Evolutionary conservation across 2,797 vertebrate genomes (phyloP), one percentile per base, ranked within the genome.

Genomic region (Mormyrops attenuatus): DNA sequence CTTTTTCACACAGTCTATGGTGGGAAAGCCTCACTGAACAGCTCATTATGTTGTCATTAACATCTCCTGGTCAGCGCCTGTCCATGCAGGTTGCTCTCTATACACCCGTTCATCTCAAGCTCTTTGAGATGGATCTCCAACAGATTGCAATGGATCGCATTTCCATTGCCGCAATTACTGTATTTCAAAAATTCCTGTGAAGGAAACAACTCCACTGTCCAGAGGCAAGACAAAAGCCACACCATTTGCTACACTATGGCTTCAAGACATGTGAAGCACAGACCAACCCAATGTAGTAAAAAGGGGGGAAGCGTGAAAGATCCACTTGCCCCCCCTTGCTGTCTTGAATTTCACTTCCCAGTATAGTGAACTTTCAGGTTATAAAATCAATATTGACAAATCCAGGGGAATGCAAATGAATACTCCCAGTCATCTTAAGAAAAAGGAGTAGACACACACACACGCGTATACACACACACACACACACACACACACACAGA

Each of bases 101-200:
- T 63, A 55, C 22, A 85, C 30, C 53, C 22, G 57, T 50, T 84
- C 53, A 89, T 89, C 87, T 89, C 88, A 53, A 44, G 38, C 11
- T 26, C 84, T 34, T 85, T 52, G 9, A 50, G 3, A 9, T 55
- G 50, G 5, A 34, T 34, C 30, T 85, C 20, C 26, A 52, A 26
- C 47, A 80, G 30, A 41, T 20, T 77, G 30, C 30, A 77, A 77
- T 15, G 8, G 3, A 85, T n/a, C 30, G 82, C 11, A 52, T 26
- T n/a, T n/a, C 49, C 13, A 85, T 52, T 11, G 50, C 22, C 0
- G 49, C 84, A 85, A 85, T 52, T 50, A 30, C 26, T 30, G 26
- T 30, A 85, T 85, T 85, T 52, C 3, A 53, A 85, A 53, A 85
- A 50, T 50, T 44, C 73, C 13, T 20, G 17, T 80, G 73, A 38